These are phyloP conservation scores for Gallinago undulata DNA, from an alignment of 2,113 vertebrate species.

Conservation along the genomic window DNA sequence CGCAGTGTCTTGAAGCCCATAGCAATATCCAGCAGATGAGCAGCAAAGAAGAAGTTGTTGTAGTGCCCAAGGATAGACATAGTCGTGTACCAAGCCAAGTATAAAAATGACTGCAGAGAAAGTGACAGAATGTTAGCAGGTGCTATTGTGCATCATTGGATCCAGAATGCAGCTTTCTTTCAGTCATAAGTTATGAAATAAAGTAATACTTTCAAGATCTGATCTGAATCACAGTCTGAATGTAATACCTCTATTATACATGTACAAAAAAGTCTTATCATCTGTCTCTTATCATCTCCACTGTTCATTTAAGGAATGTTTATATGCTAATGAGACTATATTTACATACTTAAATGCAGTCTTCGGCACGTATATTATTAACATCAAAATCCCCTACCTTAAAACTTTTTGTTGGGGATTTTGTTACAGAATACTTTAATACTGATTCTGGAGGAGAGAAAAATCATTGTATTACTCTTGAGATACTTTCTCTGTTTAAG, in stretches of 20 bases:
- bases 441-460: background rate
- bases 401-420: background rate
- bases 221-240: background rate
- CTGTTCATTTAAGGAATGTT: background rate
- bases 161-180: background rate
- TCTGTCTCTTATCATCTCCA: background rate
- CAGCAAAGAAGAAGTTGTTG: constrained; percentile 99
- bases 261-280: background rate
- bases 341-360: background rate
- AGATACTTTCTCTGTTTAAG: background rate
- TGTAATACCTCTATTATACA: background rate
- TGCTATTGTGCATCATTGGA: background rate
- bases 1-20: constrained; percentile 98
- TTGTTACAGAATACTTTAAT: background rate
- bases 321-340: background rate
- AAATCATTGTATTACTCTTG: background rate
- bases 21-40: constrained; percentile 95
- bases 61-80: constrained; percentile 99
- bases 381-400: background rate
- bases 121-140: background rate
- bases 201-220: background rate
- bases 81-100: constrained; percentile 97
- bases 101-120: constrained; percentile 88
- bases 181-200: background rate
- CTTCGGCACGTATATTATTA: background rate